These are phyloP conservation scores for Pelagia noctiluca DNA, from an alignment of 30 jellyfish, hydroid and myxozoan species.

Conservation along the genomic window DNA sequence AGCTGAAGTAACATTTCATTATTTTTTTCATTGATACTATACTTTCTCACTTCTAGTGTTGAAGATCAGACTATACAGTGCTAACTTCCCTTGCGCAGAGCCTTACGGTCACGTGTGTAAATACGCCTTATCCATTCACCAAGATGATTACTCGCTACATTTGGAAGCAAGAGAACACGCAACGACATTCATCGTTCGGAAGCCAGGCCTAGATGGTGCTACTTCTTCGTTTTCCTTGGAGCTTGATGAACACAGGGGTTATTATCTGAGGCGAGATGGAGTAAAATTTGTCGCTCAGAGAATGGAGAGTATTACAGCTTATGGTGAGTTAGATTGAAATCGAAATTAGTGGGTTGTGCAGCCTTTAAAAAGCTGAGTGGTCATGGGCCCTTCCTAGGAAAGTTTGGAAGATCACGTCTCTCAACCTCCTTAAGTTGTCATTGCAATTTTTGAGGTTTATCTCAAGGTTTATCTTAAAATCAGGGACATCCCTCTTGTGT, in stretches of 20 bases:
- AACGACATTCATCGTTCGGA: conserved; percentile 65
- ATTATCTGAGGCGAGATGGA: conserved; percentile 66
- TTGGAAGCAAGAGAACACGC: conserved; percentile 90
- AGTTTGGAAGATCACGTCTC: too few relatives aligned
- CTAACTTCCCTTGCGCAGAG: conserved; percentile 82
- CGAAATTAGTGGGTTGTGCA: too few relatives aligned
- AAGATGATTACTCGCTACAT: conserved; percentile 73
- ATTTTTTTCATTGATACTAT: background rate
- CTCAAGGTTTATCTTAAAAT: too few relatives aligned
- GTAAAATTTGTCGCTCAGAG: conserved; percentile 51
- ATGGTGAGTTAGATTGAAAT: background rate
- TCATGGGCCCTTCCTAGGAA: too few relatives aligned
- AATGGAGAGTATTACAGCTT: conserved; percentile 13
- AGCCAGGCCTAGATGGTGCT: conserved; percentile 81
- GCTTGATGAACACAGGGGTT: conserved; percentile 80
- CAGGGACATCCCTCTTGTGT: background rate
- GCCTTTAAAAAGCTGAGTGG: too few relatives aligned
- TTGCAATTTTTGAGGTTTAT: too few relatives aligned
- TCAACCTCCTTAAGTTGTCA: too few relatives aligned
- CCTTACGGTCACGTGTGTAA: conserved; percentile 95
- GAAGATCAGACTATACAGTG: conserved; percentile 75
- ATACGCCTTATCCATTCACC: conserved; percentile 79
- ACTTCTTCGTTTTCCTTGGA: conserved; percentile 66
- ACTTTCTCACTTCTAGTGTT: conserved; percentile 52
- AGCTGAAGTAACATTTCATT: too few relatives aligned